These are phyloP conservation scores for Saturnia pavonia DNA, from an alignment of 2,888 invertebrate genomes.

Conservation along the genomic window DNA sequence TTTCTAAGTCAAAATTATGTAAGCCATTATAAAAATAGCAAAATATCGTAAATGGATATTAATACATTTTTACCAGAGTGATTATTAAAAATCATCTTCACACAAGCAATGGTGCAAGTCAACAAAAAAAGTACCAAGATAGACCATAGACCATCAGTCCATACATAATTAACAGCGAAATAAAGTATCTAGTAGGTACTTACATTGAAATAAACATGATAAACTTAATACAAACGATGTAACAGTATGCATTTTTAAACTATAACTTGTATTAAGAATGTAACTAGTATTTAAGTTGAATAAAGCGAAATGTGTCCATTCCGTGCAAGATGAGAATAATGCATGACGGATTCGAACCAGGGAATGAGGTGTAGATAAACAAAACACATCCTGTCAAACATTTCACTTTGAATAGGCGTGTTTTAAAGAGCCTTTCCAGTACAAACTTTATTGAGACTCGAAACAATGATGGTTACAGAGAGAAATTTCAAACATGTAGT, in stretches of 20 bases:
- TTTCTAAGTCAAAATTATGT: no score
- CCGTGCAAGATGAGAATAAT: background rate
- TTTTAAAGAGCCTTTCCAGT: background rate
- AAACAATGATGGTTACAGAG: background rate
- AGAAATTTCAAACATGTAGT: background rate
- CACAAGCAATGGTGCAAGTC: no score
- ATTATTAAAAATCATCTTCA: no score
- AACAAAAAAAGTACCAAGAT: no score
- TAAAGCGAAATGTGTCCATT: background rate
- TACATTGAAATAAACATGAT: background rate
- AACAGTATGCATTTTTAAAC: background rate
- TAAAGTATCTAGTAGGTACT: background rate
- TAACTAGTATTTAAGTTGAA: background rate
- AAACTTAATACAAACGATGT: background rate
- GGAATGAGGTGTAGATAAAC: background rate
- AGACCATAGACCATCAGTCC: no score
- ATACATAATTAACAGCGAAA: no score
- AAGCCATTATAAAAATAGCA: no score
- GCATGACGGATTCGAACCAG: background rate
- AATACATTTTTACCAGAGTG: no score
- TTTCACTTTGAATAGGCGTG: background rate
- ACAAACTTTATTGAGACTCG: background rate
- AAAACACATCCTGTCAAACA: constrained; percentile 1
- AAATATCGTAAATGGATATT: no score
- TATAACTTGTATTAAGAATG: background rate